phyloP scores from a whole-genome alignment of 2,888 invertebrate genomes.

The Leptarthrus brevirostris region DNA sequence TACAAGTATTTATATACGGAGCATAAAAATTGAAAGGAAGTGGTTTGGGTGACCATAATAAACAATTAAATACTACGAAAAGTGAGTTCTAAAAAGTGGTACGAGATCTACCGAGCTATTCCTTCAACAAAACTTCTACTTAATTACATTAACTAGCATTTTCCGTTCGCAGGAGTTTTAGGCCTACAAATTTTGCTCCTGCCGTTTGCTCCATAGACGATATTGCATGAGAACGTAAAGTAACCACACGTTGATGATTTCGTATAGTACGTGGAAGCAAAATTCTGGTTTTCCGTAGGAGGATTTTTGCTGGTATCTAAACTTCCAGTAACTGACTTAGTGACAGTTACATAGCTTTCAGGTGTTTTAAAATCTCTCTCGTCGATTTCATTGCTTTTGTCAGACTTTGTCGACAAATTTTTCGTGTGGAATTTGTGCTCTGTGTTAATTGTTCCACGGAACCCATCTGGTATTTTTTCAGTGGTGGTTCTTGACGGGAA shows the following conservation, averaged over 20 bases:
- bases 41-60: too few species aligned
- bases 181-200: constrained; percentile 85
- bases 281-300: constrained; percentile 75
- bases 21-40: too few species aligned
- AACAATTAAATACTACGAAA: too few species aligned
- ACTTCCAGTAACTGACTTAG: constrained; percentile 82
- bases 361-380: constrained; percentile 68
- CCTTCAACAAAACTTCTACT: too few species aligned
- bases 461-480: constrained; percentile 64
- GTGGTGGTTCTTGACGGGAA: constrained; percentile 60
- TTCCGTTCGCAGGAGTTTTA: constrained; percentile 80
- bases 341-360: constrained; percentile 80
- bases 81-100: too few species aligned
- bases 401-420: constrained; percentile 59
- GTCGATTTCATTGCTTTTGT: constrained; percentile 48
- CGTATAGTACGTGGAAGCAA: constrained; percentile 83
- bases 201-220: constrained; percentile 81
- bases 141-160: constrained; percentile 64
- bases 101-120: too few species aligned
- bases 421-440: constrained; percentile 66
- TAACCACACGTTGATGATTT: constrained; percentile 89
- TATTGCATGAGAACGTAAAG: constrained; percentile 86
- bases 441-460: constrained; percentile 65
- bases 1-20: too few species aligned
- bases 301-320: constrained; percentile 73